A percentile compares a stretch with the other conserved stretches of the same genome.
Conservation (phyloP, 2,888 invertebrate species). For the Dasypolia templi region DNA sequence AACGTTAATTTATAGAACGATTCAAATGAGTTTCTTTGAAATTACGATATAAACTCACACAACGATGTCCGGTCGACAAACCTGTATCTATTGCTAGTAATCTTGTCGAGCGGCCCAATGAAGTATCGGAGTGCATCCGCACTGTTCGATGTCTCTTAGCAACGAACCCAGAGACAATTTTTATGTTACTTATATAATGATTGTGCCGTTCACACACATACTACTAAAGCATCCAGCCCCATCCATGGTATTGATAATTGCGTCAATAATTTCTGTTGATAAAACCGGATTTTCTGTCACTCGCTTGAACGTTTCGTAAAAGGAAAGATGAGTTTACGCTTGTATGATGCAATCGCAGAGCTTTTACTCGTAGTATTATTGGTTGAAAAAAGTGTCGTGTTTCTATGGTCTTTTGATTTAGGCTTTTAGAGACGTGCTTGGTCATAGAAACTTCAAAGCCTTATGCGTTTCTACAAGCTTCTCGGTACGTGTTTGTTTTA, state of each 20-base stretch:
- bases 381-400: slow-evolving; percentile 2
- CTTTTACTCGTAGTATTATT: neutral
- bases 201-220: slow-evolving; percentile 45
- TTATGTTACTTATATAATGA: slow-evolving; percentile 27
- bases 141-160: slow-evolving; percentile 52
- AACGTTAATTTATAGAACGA: slow-evolving; percentile 6
- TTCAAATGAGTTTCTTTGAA: slow-evolving; percentile 10
- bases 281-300: slow-evolving; percentile 46
- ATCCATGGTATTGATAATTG: slow-evolving; percentile 47
- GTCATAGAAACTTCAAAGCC: neutral
- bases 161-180: slow-evolving; percentile 28
- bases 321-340: slow-evolving; percentile 16
- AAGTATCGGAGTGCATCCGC: slow-evolving; percentile 75
- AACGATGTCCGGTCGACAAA: slow-evolving; percentile 73
- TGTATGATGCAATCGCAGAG: slow-evolving; percentile 14
- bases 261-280: slow-evolving; percentile 50
- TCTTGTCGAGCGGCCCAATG: slow-evolving; percentile 71
- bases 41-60: slow-evolving; percentile 30
- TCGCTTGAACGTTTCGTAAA: slow-evolving; percentile 23
- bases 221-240: slow-evolving; percentile 26
- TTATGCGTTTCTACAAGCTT: neutral
- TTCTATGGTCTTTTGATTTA: neutral
- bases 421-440: neutral
- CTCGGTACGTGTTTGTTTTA: neutral
- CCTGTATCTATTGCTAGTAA: slow-evolving; percentile 77